Evolutionary conservation across 2,888 invertebrate species (phyloP).

Genomic region (Mayetiola destructor): DNA sequence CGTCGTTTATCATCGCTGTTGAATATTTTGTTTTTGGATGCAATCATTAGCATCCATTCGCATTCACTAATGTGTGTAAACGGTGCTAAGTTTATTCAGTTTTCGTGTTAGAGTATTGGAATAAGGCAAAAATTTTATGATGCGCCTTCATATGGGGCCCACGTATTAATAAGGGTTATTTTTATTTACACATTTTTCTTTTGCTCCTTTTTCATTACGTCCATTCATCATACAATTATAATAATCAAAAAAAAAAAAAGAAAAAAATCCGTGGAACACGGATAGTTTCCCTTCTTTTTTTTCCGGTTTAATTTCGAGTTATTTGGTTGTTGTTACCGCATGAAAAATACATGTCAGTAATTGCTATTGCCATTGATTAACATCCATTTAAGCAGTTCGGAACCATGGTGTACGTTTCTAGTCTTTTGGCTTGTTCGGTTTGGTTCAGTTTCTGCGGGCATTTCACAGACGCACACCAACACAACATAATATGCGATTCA

Average conservation of each 20-base stretch:
- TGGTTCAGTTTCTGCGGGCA: background rate
- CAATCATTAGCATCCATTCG: background rate
- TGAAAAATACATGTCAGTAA: constrained; percentile 2
- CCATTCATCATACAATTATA: too few species aligned
- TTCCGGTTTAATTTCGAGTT: too few species aligned
- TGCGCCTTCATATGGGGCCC: background rate
- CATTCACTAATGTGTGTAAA: background rate
- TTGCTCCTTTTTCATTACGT: background rate
- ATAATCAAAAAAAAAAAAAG: too few species aligned
- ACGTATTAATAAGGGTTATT: constrained; percentile 2
- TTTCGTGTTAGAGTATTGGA: too few species aligned
- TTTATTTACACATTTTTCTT: background rate
- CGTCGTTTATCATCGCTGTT: too few species aligned
- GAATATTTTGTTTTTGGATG: too few species aligned
- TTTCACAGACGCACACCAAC: too few species aligned
- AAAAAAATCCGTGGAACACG: background rate
- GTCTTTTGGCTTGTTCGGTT: background rate
- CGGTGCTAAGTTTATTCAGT: background rate
- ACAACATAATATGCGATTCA: too few species aligned
- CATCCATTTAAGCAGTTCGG: background rate
- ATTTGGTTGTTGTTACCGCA: too few species aligned
- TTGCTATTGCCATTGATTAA: constrained; percentile 10
- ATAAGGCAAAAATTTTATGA: background rate
- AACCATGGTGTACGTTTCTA: background rate
- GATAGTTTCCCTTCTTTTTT: too few species aligned